Base-by-base conservation (phyloP, 2,888 invertebrate genomes). In the Xestoiulus laeticollis region DNA sequence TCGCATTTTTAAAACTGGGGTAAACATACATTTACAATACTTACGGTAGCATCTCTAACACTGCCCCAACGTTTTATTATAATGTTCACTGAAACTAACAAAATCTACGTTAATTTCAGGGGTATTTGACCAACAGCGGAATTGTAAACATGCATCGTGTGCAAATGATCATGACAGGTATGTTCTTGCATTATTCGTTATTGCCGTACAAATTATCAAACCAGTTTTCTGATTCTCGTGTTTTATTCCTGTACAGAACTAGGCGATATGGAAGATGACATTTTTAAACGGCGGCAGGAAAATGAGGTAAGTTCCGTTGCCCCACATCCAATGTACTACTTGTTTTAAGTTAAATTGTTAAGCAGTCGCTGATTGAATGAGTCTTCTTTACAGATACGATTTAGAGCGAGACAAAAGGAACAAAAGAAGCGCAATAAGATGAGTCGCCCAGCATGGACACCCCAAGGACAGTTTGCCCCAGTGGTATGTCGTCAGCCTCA, bases 201-300 rank as follows among this genome's bases (percentile, higher is more conserved):
- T 32, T 82, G 32, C 32, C 5, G 4, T 38, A 38, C 33, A 38
- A 38, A 38, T 38, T 38, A 38, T 6, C 33, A 38, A 38, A 6
- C 33, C 2, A 38, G 2, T 38, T 38, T 38, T 38, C 33, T 38
- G 6, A 38, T 38, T 38, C 33, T 38, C 6, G 6, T 38, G 33
- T 2, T 5, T 38, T 38, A n/a, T 38, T 38, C 33, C 33, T 38
- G n/a, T 83, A 16, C 85, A 88, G 97, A 99, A 91, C 93, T 99
- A 85, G 99, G 99, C 0, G 95, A 95, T 91, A 95, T 95, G 44
- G 99, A 99, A 92, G 99, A 99, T 93, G 96, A 98, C 93, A 99
- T 99, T 91, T 99, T 99, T 92, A 96, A 96, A 92, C 95, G 95
- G 86, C 93, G 99, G 32, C 97, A 99, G 92, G 94, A 96, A 91